Conservation (phyloP, 2,888 invertebrate species). For the Rotaria macrura region DNA sequence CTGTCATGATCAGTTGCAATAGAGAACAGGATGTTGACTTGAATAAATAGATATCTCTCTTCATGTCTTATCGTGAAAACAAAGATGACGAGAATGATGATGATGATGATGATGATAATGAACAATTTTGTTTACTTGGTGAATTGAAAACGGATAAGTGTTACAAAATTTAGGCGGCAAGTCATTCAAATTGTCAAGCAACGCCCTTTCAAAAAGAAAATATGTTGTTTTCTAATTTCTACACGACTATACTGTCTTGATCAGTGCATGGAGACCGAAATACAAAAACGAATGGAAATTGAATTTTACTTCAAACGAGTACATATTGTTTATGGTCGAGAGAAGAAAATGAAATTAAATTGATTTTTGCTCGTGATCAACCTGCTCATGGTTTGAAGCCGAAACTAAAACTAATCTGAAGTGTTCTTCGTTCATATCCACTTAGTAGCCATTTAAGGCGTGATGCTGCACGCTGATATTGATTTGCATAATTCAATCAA, state of each 20-base stretch:
- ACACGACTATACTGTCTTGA: not conserved
- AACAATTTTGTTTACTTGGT: not conserved
- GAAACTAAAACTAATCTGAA: not conserved
- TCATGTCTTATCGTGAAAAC: not conserved
- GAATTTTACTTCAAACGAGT: not conserved
- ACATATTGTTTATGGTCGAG: not conserved
- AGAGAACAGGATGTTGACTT: not conserved
- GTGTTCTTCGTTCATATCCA: constrained; percentile 12
- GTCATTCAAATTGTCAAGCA: not conserved
- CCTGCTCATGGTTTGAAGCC: not conserved
- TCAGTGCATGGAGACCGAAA: too few species aligned
- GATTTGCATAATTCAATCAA: constrained; percentile 8
- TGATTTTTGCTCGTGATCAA: not conserved
- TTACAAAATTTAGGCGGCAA: not conserved
- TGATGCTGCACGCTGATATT: constrained; percentile 3
- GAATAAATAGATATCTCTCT: not conserved
- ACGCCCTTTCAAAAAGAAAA: too few species aligned
- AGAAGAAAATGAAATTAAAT: not conserved
- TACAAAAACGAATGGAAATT: not conserved
- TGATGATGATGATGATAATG: not conserved
- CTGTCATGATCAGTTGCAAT: constrained; percentile 15
- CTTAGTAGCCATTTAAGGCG: not conserved
- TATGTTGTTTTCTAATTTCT: too few species aligned
- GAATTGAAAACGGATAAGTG: not conserved
- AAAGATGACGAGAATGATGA: not conserved